Base-by-base conservation (phyloP, 2,888 invertebrate species). In the Sericinus montela region DNA sequence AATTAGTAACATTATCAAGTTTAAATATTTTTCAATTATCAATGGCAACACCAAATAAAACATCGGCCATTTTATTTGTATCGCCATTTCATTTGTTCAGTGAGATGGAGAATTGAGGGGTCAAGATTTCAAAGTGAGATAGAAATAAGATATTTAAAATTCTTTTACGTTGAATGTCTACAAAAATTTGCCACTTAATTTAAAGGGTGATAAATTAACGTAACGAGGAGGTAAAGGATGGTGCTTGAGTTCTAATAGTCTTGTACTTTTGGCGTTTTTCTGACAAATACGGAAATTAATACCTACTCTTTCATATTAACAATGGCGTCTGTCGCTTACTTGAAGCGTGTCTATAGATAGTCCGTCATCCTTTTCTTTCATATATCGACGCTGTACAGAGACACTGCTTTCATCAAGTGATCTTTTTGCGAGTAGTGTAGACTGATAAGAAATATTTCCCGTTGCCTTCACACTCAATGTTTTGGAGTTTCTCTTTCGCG, bases 361-460 rank as follows among this genome's bases (percentile, higher is more conserved):
- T 86, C 81, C 83, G 87, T 89, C 87, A 88, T 89, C 89, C 89
- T 89, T 89, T 88, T 89, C 89, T 87, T 81, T 79, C 89, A 79
- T 81, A 81, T 80, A 85, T 87, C 80, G 80, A 80, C 63, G 58
- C 80, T 82, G 77, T 78, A 80, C 66, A 75, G 82, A 81, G 82
- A 81, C 78, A 76, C 81, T 72, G 77, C 77, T 79, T 80, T 83
- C 75, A 74, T 79, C 62, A 59, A 82, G 75, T 81, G 83, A 84
- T 86, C 82, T 86, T 86, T 80, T 83, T 79, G 80, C 78, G 84
- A 85, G 82, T 69, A 76, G 82, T 79, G 79, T 73, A 82, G 80
- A 81, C 77, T 82, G 84, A 82, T 86, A 86, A 81, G 80, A 80
- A 77, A 71, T 81, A 84, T 85, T 72, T 72, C 85, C 87, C 73